Conservation (phyloP, 1,140 invertebrate genomes). For the Mya arenaria region DNA sequence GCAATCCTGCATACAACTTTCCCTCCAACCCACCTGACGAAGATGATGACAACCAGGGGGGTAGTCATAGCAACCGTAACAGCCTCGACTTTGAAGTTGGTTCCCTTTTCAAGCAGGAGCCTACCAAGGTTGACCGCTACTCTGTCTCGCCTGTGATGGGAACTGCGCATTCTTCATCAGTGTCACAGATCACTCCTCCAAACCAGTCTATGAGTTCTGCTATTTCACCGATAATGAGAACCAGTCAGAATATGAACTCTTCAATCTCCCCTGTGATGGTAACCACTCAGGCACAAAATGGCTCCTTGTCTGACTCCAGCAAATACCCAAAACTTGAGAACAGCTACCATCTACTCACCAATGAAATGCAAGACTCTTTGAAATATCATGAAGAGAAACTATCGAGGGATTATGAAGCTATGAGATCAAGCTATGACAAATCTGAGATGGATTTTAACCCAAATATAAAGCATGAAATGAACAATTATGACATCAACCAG, state of each 20-base stretch:
- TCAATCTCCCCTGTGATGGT: too few species aligned
- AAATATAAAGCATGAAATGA: neutral
- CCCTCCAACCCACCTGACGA: slow-evolving; percentile 47
- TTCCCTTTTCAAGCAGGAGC: neutral
- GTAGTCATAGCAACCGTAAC: slow-evolving; percentile 13
- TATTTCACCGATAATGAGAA: neutral
- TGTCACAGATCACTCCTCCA: neutral
- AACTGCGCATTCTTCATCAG: too few species aligned
- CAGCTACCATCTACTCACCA: too few species aligned
- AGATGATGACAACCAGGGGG: neutral
- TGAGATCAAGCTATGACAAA: too few species aligned
- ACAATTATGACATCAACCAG: neutral
- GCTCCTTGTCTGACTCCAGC: too few species aligned
- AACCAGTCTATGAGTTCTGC: neutral
- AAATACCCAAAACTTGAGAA: too few species aligned
- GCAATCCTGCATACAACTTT: slow-evolving; percentile 27
- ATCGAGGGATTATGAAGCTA: too few species aligned
- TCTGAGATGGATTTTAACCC: too few species aligned
- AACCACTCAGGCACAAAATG: too few species aligned
- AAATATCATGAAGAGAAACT: too few species aligned
- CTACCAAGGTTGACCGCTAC: neutral
- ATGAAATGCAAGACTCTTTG: too few species aligned
- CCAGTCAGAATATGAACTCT: neutral
- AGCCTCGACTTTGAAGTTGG: slow-evolving; percentile 19
- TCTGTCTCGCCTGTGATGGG: too few species aligned